phyloP scores from a whole-genome alignment of 2,888 invertebrate species.

The Horisme vitalbata region DNA sequence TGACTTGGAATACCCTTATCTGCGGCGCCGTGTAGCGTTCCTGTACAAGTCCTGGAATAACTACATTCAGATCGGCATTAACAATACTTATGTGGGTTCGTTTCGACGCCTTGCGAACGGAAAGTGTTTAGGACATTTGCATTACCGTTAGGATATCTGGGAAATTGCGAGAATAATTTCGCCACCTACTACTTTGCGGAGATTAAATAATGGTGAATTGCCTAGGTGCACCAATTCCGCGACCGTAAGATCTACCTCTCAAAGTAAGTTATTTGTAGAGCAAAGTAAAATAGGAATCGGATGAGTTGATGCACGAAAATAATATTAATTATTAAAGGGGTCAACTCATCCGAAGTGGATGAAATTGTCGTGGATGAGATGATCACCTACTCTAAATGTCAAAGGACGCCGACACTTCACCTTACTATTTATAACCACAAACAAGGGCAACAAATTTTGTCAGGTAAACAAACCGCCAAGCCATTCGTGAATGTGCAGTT shows the following conservation, averaged over 20 bases:
- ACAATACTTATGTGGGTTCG: constrained; percentile 53
- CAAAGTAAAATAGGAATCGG: no score
- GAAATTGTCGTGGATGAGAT: no score
- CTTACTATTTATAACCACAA: no score
- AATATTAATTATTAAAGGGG: no score
- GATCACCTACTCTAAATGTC: no score
- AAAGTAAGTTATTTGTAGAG: no score
- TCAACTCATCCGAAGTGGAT: no score
- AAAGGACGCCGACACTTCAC: no score
- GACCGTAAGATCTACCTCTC: constrained; percentile 49
- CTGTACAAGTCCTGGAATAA: constrained; percentile 57
- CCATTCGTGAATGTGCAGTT: background rate
- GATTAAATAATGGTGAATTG: constrained; percentile 7
- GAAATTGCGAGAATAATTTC: constrained; percentile 66
- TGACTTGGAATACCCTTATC: constrained; percentile 70
- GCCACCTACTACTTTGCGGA: constrained; percentile 38
- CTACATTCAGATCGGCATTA: constrained; percentile 58
- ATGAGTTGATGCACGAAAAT: no score
- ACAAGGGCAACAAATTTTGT: no score
- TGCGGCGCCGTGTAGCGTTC: constrained; percentile 61
- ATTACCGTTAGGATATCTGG: constrained; percentile 71
- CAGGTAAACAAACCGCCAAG: no score
- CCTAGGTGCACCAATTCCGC: constrained; percentile 47
- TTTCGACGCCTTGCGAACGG: constrained; percentile 56
- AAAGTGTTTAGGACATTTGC: constrained; percentile 71